phyloP scores from a whole-genome alignment of 1,140 invertebrate species.

The Drosophila pseudoobscura region DNA sequence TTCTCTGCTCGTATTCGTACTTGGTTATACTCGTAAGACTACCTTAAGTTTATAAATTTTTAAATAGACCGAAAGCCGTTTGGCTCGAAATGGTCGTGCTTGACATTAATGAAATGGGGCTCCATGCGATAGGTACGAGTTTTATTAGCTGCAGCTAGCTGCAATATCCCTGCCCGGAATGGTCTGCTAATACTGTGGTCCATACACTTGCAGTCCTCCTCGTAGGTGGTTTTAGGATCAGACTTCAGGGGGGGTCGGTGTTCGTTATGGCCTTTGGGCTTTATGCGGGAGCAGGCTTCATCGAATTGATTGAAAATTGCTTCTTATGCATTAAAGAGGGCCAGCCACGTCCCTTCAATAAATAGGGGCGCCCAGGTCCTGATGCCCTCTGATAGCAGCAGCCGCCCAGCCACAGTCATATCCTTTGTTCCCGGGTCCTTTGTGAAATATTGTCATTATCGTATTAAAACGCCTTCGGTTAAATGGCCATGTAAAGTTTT shows the following conservation, averaged over 20 bases:
- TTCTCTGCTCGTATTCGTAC: no score
- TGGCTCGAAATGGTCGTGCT: background rate
- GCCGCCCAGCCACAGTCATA: background rate
- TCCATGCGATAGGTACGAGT: background rate
- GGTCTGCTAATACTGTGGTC: background rate
- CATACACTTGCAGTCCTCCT: background rate
- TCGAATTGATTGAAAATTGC: slow-evolving; percentile 1
- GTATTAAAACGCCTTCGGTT: slow-evolving; percentile 56
- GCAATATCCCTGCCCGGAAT: background rate
- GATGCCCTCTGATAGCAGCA: slow-evolving; percentile 1
- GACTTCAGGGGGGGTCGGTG: no score
- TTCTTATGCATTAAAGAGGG: background rate
- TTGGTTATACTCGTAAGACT: no score
- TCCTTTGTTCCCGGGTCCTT: slow-evolving; percentile 25
- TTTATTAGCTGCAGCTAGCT: background rate
- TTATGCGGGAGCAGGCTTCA: background rate
- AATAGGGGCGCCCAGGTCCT: no score
- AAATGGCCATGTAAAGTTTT: slow-evolving; percentile 56
- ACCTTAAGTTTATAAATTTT: slow-evolving; percentile 27
- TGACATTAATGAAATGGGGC: slow-evolving; percentile 5
- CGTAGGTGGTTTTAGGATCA: background rate
- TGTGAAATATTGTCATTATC: slow-evolving; percentile 64
- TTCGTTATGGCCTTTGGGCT: no score
- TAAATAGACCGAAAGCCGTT: slow-evolving; percentile 10
- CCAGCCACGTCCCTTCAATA: no score